Evolutionary conservation across 2,113 vertebrate genomes (phyloP).

Genomic region (Xenopus tropicalis): UCB_Xtro_10.0 CM004445.2:10243501-10244000

Average conservation of each 20-base stretch:
- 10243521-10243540: too few species aligned
- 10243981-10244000: constrained; percentile 75
- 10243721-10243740: constrained; percentile 82
- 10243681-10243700: constrained; percentile 96
- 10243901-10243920: accelerated
- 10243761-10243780: constrained; percentile 92
- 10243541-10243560: too few species aligned
- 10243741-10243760: constrained; percentile 86
- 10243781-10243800: constrained; percentile 71
- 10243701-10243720: constrained; percentile 88
- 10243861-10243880: too few species aligned
- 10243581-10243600: too few species aligned
- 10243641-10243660: constrained; percentile 80
- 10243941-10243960: constrained; percentile 79
- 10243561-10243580: too few species aligned
- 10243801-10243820: background rate
- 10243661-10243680: constrained; percentile 87
- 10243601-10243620: too few species aligned
- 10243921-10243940: constrained; percentile 76
- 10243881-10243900: too few species aligned
- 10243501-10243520: too few species aligned
- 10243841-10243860: too few species aligned
- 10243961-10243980: constrained; percentile 83
- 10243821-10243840: too few species aligned
- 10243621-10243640: constrained; percentile 76